Conservation (phyloP, 2,797 vertebrate species). For the Crocodylus rhombifer region DNA sequence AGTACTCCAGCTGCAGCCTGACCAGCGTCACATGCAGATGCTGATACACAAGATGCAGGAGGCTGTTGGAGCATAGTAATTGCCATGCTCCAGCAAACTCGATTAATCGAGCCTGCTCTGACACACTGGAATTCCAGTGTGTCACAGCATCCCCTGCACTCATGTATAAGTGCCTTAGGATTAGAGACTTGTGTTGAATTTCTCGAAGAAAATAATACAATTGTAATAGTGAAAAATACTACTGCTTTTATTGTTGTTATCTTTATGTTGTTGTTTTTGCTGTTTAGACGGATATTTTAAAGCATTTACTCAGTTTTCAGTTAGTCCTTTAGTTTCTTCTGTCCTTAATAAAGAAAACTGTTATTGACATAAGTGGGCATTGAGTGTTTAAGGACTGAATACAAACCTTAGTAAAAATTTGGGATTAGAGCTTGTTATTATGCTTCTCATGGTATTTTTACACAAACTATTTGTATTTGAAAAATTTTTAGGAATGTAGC, state of each 20-base stretch:
- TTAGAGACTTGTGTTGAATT: not conserved
- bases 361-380: not conserved
- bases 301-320: not conserved
- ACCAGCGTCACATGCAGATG: too few relatives aligned
- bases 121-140: too few relatives aligned
- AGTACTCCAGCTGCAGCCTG: too few relatives aligned
- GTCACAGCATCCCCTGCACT: too few relatives aligned
- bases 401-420: not conserved
- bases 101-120: too few relatives aligned
- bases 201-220: not conserved
- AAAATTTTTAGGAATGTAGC: not conserved
- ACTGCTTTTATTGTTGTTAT: not conserved
- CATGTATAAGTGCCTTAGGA: too few relatives aligned
- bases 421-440: not conserved
- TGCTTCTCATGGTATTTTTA: not conserved
- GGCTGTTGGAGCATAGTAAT: too few relatives aligned
- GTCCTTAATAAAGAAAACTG: not conserved
- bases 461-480: not conserved
- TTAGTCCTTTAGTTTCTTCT: not conserved
- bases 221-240: not conserved
- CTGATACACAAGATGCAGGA: too few relatives aligned
- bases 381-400: not conserved
- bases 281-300: not conserved
- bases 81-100: too few relatives aligned
- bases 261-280: not conserved